Evolutionary conservation across 2,888 invertebrate genomes (phyloP), one percentile per base, ranked within the genome.

Genomic region (Laspeyria flexula): DNA sequence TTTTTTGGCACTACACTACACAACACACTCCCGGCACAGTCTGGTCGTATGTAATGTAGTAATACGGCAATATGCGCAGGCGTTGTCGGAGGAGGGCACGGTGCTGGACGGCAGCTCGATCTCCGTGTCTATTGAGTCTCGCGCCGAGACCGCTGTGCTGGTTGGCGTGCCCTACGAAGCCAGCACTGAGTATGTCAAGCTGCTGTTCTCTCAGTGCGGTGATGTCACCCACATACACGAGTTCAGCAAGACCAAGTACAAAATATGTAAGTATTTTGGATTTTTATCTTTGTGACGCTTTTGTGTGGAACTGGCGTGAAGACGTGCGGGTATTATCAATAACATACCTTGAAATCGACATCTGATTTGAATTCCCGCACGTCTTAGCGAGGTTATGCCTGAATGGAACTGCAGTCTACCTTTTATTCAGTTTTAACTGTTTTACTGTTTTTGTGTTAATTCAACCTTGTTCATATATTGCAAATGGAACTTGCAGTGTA

Each of bases 211-310:
- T 39, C 87, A 90, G 83, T 91, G 91, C 79, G 92, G 92, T 11
- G 81, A 83, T 0, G 86, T 92, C 43, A 83, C 89, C n/a, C 91
- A 90, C 63, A 87, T 92, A 77, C 90, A 90, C 65, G 92, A 92
- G 89, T 92, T 91, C 85, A 90, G 89, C 90, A 92, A 92, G 86
- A 90, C 91, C 70, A 92, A 92, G 79, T 92, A 91, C 75, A 92
- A 91, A 82, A 91, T 91, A 71, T 70, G 91, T 91, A 57, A 89
- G 91, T 87, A 41, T 29, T 16, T 7, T 21, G 3, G 5, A 21
- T 21, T 21, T 21, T 21, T 21, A 21, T 21, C 5, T 3, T 21
- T 21, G 5, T 21, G 5, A 5, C n/a, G n/a, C n/a, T n/a, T n/a
- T n/a, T n/a, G n/a, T n/a, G n/a, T n/a, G n/a, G n/a, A n/a, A n/a